Evolutionary conservation across 2,797 vertebrate genomes (phyloP).

Genomic region (Pogonophryne albipinna): DNA sequence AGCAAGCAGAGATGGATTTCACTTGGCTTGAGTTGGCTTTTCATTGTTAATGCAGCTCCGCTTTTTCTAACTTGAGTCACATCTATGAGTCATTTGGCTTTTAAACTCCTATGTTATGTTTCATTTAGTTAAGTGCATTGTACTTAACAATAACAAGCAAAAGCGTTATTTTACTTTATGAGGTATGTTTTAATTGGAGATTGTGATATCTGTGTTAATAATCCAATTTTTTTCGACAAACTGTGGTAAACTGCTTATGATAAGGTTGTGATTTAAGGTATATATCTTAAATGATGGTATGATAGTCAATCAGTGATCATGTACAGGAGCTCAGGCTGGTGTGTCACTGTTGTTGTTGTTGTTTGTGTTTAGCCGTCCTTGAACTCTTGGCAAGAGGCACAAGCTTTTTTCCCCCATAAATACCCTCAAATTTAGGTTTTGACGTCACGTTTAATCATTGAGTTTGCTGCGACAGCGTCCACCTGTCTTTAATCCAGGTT

Average conservation of each 20-base stretch:
- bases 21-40: slow-evolving; percentile 32
- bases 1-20: slow-evolving; percentile 44
- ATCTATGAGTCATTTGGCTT: slow-evolving; percentile 40
- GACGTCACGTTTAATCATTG: slow-evolving; percentile 71
- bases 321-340: slow-evolving; percentile 3
- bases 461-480: slow-evolving; percentile 45
- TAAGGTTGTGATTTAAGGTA: background rate
- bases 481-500: slow-evolving; percentile 77
- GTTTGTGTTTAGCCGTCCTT: slow-evolving; percentile 40
- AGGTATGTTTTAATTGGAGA: background rate
- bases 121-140: slow-evolving; percentile 11
- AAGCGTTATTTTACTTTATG: background rate
- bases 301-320: slow-evolving; percentile 1
- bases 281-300: background rate
- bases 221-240: slow-evolving; percentile 9
- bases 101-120: slow-evolving; percentile 25
- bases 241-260: background rate
- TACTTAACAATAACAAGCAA: background rate
- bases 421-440: slow-evolving; percentile 65
- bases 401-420: slow-evolving; percentile 26
- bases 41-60: slow-evolving; percentile 31
- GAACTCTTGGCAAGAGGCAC: slow-evolving; percentile 44
- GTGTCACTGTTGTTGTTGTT: slow-evolving; percentile 20
- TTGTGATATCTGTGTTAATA: slow-evolving; percentile 4
- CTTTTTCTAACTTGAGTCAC: background rate